phyloP scores from a whole-genome alignment of 1,140 invertebrate species.

The Drosophila ambigua region DNA sequence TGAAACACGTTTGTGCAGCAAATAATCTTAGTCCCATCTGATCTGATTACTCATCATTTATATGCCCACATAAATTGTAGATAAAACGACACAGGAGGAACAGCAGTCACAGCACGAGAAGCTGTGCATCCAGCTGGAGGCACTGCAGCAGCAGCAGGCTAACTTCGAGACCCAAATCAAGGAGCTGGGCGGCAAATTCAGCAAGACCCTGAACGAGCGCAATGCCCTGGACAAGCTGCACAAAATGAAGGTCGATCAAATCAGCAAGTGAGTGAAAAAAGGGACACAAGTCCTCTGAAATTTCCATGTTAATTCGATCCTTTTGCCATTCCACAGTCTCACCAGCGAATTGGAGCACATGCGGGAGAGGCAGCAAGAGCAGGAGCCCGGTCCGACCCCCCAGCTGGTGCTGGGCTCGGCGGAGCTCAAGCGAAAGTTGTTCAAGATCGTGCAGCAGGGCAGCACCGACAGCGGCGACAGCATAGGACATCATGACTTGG shows the following conservation, averaged over 20 bases:
- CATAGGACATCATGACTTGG: slow-evolving; percentile 55
- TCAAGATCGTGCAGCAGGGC: slow-evolving; percentile 72
- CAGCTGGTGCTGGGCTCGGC: slow-evolving; percentile 47
- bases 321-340: slow-evolving; percentile 40
- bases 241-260: slow-evolving; percentile 81
- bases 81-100: slow-evolving; percentile 72
- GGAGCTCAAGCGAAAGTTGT: slow-evolving; percentile 68
- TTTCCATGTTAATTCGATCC: not conserved
- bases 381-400: not conserved
- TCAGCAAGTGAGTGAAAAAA: slow-evolving; percentile 50
- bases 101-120: slow-evolving; percentile 69
- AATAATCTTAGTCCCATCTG: too few species aligned
- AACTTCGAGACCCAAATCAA: slow-evolving; percentile 69
- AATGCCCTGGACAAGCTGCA: slow-evolving; percentile 78
- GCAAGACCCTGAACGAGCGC: slow-evolving; percentile 67
- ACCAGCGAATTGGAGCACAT: slow-evolving; percentile 66
- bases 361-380: slow-evolving; percentile 63
- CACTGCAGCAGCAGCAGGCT: slow-evolving; percentile 57
- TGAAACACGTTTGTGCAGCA: slow-evolving; percentile 61
- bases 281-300: not conserved
- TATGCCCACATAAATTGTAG: slow-evolving; percentile 24
- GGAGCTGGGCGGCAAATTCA: slow-evolving; percentile 62
- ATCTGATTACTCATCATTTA: not conserved
- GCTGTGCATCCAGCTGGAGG: slow-evolving; percentile 57
- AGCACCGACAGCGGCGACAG: slow-evolving; percentile 52